Percentiles rank a stretch among this genome's conserved stretches.
These are phyloP conservation scores for Mythimna loreyi DNA, from an alignment of 2,888 invertebrate species.

Conservation along the genomic window DNA sequence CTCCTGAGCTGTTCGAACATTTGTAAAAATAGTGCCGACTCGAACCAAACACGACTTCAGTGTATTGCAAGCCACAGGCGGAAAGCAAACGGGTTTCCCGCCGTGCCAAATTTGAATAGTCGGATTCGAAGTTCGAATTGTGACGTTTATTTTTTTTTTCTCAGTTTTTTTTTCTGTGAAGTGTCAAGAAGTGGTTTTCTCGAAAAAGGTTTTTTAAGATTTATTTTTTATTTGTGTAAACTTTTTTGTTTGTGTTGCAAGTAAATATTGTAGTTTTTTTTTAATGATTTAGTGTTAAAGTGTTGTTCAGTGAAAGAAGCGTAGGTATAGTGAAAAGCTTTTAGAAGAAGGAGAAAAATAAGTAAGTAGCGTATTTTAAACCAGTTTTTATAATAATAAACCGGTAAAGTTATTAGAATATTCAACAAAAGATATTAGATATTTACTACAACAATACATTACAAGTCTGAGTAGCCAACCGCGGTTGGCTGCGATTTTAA, in stretches of 20 bases:
- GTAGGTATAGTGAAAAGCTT: not conserved
- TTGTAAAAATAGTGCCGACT: constrained; percentile 79
- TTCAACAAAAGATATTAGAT: not conserved
- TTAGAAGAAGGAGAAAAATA: not conserved
- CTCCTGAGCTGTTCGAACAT: constrained; percentile 67
- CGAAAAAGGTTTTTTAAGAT: constrained; percentile 13
- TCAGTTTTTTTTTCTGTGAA: constrained; percentile 4
- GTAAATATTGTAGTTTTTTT: not conserved
- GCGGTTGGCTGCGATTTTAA: not conserved
- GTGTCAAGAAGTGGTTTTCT: constrained; percentile 25
- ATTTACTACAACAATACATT: constrained; percentile 2
- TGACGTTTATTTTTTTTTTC: constrained; percentile 23
- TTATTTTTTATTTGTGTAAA: not conserved
- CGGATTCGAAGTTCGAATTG: constrained; percentile 40
- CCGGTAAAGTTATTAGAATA: not conserved
- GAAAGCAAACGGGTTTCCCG: constrained; percentile 70
- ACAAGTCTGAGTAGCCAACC: not conserved
- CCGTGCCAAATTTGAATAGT: constrained; percentile 63
- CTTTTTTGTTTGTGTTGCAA: not conserved
- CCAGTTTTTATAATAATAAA: too few species aligned
- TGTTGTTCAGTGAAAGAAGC: not conserved
- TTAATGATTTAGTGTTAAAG: not conserved
- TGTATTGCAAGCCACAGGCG: constrained; percentile 72
- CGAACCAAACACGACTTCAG: constrained; percentile 68
- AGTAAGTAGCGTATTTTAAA: not conserved